phyloP scores from a whole-genome alignment of 2,797 vertebrate genomes.

The Sebastes melanostomus region DNA sequence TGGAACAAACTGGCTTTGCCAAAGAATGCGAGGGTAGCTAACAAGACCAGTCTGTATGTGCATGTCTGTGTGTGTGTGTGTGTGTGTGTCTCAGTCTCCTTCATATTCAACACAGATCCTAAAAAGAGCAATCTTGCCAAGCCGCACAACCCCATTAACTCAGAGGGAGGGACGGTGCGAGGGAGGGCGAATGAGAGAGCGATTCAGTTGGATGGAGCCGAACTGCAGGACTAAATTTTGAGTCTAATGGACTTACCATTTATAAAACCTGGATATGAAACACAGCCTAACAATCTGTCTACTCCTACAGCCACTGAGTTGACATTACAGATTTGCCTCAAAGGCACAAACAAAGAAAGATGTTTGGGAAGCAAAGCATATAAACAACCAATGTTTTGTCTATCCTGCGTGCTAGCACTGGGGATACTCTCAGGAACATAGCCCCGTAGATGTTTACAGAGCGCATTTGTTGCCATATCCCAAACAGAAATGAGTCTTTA shows the following conservation, averaged over 20 bases:
- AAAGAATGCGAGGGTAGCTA: slow-evolving; percentile 73
- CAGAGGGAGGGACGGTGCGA: slow-evolving; percentile 33
- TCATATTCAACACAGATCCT: slow-evolving; percentile 72
- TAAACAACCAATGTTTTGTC: slow-evolving; percentile 29
- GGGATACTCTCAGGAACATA: neutral
- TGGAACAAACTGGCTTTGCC: slow-evolving; percentile 74
- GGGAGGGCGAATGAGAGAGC: slow-evolving; percentile 39
- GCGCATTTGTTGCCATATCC: slow-evolving; percentile 16
- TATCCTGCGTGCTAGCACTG: neutral
- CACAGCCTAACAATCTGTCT: slow-evolving; percentile 17
- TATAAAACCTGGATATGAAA: slow-evolving; percentile 40
- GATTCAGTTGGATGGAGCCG: slow-evolving; percentile 33
- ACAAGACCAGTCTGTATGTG: slow-evolving; percentile 74
- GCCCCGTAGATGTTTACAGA: slow-evolving; percentile 39
- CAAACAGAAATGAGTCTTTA: slow-evolving; percentile 10
- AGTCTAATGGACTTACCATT: slow-evolving; percentile 46
- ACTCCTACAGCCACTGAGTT: neutral
- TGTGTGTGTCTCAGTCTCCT: slow-evolving; percentile 40
- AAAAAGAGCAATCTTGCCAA: slow-evolving; percentile 71
- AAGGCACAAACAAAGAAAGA: slow-evolving; percentile 24
- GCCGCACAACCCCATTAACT: slow-evolving; percentile 72
- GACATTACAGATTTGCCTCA: slow-evolving; percentile 20
- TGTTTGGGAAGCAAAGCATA: slow-evolving; percentile 5
- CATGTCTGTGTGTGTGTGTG: slow-evolving; percentile 49
- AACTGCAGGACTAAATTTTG: slow-evolving; percentile 18